Evolutionary conservation across 2,113 vertebrate species (phyloP).

Genomic region (Paedocypris sp.): DNA sequence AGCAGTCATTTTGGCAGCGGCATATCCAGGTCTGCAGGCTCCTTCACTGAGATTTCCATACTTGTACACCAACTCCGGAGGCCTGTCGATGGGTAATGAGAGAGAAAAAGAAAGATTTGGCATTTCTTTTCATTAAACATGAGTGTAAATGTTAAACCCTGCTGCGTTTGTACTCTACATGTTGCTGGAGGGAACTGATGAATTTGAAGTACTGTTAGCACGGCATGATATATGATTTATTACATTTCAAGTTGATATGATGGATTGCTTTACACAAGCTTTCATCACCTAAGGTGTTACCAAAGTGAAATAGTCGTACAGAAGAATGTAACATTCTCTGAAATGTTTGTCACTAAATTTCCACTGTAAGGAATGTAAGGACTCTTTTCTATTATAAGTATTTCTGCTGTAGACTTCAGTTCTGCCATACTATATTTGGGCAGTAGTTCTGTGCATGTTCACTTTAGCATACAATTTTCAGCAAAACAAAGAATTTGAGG

Average conservation of each 20-base stretch:
- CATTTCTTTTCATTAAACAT: background rate
- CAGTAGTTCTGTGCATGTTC: no score
- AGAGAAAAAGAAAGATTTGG: background rate
- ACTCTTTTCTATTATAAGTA: no score
- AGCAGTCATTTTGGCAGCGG: slow-evolving; percentile 83
- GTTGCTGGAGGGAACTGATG: background rate
- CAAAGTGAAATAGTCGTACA: background rate
- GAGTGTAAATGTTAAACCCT: background rate
- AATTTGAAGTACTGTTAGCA: background rate
- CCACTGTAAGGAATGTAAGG: no score
- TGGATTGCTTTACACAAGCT: background rate
- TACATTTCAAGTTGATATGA: background rate
- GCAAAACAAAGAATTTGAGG: no score
- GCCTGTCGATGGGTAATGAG: slow-evolving; percentile 55
- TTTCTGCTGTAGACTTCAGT: no score
- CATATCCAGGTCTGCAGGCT: slow-evolving; percentile 82
- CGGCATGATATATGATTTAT: background rate
- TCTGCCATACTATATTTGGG: no score
- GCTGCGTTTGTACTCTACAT: background rate
- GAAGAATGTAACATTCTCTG: background rate
- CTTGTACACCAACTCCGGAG: slow-evolving; percentile 73
- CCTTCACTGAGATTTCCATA: slow-evolving; percentile 88
- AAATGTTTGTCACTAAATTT: no score
- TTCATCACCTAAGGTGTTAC: background rate
- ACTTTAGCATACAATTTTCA: no score